Evolutionary conservation across 2,888 invertebrate species (phyloP), one percentile per base, ranked within the genome.

Genomic region (Ligdia adustata): DNA sequence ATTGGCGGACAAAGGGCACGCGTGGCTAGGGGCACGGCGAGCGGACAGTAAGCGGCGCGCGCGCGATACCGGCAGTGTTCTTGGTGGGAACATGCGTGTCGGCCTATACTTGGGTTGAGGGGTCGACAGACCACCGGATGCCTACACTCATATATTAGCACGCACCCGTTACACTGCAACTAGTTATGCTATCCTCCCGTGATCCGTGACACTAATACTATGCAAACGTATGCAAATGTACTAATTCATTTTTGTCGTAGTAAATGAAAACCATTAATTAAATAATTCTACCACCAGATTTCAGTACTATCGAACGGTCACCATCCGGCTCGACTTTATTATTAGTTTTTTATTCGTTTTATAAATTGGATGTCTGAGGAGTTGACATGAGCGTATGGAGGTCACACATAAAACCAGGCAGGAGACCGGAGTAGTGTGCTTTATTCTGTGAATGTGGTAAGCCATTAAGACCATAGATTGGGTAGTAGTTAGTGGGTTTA

Each of bases 1-100:
- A 81, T 81, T 76, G 79, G 67, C 73, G 72, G 70, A 79, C 76
- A 81, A 77, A 69, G 71, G 54, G 58, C 54, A 57, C 44, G 46
- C 27, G 35, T 40, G 44, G 16, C 20, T 47, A 41, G 41, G n/a
- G 28, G 46, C 29, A 7, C 9, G 37, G 27, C 22, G 22, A 20
- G 4, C 16, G 11, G 11, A 2, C 27, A 3, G 29, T 7, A 4
- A 13, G n/a, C 28, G 24, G 24, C 29, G 46, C 32, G 15, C 6
- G 40, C 29, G 35, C 11, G 11, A 7, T 13, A 22, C 34, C 4
- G 22, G 33, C 12, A 5, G n/a, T n/a, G 12, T 3, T 9, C 27
- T 12, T 5, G 7, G 31, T 16, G 15, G 33, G 13, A 13, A 31
- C 31, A 7, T 9, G 27, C 6, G 9, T 15, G 11, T 14, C 15